A percentile compares a stretch with the other conserved stretches of the same genome.
phyloP scores from a whole-genome alignment of 2,797 vertebrate genomes.

The Scomberomorus guttatus region DNA sequence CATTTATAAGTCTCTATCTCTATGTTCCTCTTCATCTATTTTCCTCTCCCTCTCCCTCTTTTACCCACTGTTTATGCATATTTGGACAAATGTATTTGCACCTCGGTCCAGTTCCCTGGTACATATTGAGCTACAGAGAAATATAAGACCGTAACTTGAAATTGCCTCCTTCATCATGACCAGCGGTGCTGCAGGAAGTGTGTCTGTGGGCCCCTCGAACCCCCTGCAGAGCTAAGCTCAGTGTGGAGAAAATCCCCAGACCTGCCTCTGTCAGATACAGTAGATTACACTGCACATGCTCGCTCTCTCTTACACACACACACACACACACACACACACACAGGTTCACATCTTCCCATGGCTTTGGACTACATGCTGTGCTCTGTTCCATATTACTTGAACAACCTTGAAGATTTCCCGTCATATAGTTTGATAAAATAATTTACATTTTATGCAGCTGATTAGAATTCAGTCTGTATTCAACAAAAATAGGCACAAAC shows the following conservation, averaged over 20 bases:
- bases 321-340: neutral
- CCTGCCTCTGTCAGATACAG: conserved; percentile 56
- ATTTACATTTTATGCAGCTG: conserved; percentile 26
- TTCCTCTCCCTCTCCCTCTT: neutral
- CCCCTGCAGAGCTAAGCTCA: conserved; percentile 62
- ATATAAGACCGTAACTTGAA: conserved; percentile 55
- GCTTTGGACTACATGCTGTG: conserved; percentile 63
- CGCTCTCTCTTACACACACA: conserved; percentile 4
- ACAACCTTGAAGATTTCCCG: conserved; percentile 58
- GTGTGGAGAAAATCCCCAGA: conserved; percentile 69
- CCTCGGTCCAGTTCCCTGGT: conserved; percentile 24
- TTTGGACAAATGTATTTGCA: conserved; percentile 40
- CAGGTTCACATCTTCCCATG: conserved; percentile 54
- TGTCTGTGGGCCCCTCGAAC: conserved; percentile 38
- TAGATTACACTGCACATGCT: conserved; percentile 57
- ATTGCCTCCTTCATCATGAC: conserved; percentile 65
- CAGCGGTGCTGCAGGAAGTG: conserved; percentile 49
- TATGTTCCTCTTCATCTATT: neutral
- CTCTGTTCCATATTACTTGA: conserved; percentile 61
- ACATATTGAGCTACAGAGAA: conserved; percentile 33
- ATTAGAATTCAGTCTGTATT: conserved; percentile 1
- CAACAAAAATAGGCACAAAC: neutral
- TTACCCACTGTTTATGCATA: conserved; percentile 39
- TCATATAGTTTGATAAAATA: conserved; percentile 36
- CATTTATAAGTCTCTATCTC: neutral